Base-by-base conservation (phyloP, 2,888 invertebrate species). In the Dryobota labecula region DNA sequence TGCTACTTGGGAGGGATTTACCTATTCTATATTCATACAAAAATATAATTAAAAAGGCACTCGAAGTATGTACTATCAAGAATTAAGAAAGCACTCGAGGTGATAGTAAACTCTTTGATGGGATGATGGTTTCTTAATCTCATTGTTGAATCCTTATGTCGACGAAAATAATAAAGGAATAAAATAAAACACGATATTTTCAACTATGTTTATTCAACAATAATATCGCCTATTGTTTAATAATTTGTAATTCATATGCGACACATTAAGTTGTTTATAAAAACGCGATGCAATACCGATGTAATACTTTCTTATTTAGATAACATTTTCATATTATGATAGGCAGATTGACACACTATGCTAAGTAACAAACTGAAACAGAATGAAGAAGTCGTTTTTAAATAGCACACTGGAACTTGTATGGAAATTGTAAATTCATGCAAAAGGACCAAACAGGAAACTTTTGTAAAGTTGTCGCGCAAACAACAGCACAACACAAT, bases 191-290 rank as follows among this genome's bases (percentile, higher is more conserved):
- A 62, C 24, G 8, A 24, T 43, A 64, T 64, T 76, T 84, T 85
- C 73, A 89, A 90, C 90, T 89, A 88, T 83, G 82, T 91, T 90
- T 91, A 91, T 87, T 91, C 82, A 91, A 91, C 92, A 91, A 88
- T 87, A 84, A 84, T 78, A 81, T 87, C 76, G 79, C 76, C 84
- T 84, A 83, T 82, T 80, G 73, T 71, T 80, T 82, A 65, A 76
- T 73, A 76, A 49, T 75, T 82, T 69, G 56, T 69, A 83, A 83
- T 80, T 70, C 57, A 64, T 60, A 70, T 63, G 56, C 47, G 58
- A 76, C 84, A 80, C 70, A 84, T 84, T 71, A 71, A 81, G 65
- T 81, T 82, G 80, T 84, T 81, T 68, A 76, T 66, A 70, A 84
- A 84, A 77, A 70, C 61, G 47, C 73, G 15, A 70, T 51, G 45